phyloP scores from a whole-genome alignment of 2,888 invertebrate genomes.

The Drosophila mettleri region DNA sequence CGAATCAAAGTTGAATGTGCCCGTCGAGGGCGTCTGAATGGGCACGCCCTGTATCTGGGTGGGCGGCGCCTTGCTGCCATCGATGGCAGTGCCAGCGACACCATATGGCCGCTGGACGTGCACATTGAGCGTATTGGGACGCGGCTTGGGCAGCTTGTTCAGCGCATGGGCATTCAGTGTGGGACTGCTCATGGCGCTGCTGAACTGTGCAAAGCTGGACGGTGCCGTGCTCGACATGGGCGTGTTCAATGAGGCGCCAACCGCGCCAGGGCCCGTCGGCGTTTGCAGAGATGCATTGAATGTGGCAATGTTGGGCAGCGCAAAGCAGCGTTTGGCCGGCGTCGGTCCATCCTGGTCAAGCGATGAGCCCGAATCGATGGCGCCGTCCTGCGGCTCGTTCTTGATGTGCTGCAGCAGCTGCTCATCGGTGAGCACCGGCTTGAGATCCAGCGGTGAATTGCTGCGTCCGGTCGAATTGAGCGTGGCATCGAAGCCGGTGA shows the following conservation, averaged over 20 bases:
- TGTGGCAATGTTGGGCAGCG: constrained; percentile 83
- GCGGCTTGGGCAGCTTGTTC: constrained; percentile 85
- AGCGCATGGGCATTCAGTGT: constrained; percentile 58
- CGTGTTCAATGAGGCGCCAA: constrained; percentile 84
- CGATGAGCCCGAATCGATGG: constrained; percentile 78
- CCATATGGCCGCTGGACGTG: constrained; percentile 86
- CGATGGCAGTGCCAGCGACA: constrained; percentile 64
- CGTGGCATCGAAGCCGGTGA: constrained; percentile 77
- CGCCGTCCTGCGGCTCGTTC: constrained; percentile 77
- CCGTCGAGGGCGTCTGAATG: constrained; percentile 94
- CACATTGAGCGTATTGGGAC: constrained; percentile 90
- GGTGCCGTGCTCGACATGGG: constrained; percentile 82
- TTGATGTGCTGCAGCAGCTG: constrained; percentile 78
- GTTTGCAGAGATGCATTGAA: constrained; percentile 79
- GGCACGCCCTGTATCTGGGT: constrained; percentile 91
- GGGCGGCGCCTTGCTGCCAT: constrained; percentile 82
- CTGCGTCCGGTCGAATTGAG: constrained; percentile 82
- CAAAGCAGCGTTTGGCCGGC: constrained; percentile 80
- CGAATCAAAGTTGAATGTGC: constrained; percentile 95
- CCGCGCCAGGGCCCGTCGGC: constrained; percentile 70
- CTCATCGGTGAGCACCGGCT: constrained; percentile 77
- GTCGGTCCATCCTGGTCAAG: constrained; percentile 82
- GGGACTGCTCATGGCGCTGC: constrained; percentile 59
- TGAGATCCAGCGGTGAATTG: constrained; percentile 84
- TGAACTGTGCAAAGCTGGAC: constrained; percentile 57